Evolutionary conservation across 2,888 invertebrate species (phyloP), one percentile per base, ranked within the genome.

Genomic region (Phlogophora meticulosa): DNA sequence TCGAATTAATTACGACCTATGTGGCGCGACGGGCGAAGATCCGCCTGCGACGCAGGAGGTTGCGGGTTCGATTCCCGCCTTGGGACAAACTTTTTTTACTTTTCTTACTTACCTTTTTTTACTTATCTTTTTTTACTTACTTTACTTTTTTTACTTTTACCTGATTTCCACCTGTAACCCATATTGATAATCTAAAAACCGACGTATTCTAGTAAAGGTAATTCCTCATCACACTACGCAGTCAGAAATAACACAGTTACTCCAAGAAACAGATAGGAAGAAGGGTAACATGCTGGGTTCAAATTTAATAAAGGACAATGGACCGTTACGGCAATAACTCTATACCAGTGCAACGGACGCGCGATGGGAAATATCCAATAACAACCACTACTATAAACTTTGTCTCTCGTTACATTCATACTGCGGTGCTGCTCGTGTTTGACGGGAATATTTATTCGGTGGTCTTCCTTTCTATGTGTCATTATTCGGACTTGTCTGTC

Each of bases 271-370:
- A 55, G 46, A 46, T 34, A 43, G 9, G 3, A 22, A 17, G 7
- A 7, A 9, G 40, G 38, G 66, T 43, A 51, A 62, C 66, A 78
- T 78, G 43, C 43, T 55, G 66, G 34, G 45, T 61, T 55, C 45
- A 61, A 76, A 78, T 81, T 68, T 74, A 80, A 80, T 80, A 80
- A 81, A 74, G 56, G 55, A 59, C 67, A 63, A 63, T 68, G 45
- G 51, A 38, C 9, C 78, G 71, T 79, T 61, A 1, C 20, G 13
- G 71, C 63, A 32, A 68, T 78, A 80, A 80, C 40, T 80, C 81
- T 34, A 52, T 38, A 28, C 51, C 17, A 53, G 24, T 32, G 53
- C 52, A 53, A 60, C 62, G 52, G 68, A 46, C 32, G 28, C 34
- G 20, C 55, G 17, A 65, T 66, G 65, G 51, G 61, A 24, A 48